Conservation (phyloP, 64 coral and sea anemone genomes). For the Pocillopora verrucosa region DNA sequence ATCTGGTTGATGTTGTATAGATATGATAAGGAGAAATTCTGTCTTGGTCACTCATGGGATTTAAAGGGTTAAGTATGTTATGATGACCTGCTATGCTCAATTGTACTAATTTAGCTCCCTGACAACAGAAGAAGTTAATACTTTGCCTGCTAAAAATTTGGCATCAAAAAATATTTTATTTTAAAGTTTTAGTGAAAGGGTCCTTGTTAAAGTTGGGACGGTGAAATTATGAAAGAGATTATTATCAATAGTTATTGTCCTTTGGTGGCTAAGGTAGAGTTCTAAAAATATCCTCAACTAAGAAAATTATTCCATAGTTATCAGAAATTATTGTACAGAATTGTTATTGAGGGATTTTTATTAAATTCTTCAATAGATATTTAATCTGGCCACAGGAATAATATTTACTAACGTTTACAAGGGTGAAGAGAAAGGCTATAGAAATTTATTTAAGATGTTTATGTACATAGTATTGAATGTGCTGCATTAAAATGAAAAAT, state of each 20-base stretch:
- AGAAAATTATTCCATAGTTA: slow-evolving; percentile 23
- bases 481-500: neutral
- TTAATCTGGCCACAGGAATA: neutral
- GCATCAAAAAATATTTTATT: slow-evolving; percentile 28
- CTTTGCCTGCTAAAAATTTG: neutral
- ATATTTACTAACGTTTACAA: neutral
- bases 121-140: neutral
- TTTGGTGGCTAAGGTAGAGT: neutral
- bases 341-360: slow-evolving; percentile 37
- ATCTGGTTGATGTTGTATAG: no score
- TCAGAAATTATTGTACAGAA: slow-evolving; percentile 27
- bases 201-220: slow-evolving; percentile 4
- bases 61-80: no score
- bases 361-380: slow-evolving; percentile 22
- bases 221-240: neutral
- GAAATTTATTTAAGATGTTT: slow-evolving; percentile 1
- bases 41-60: no score
- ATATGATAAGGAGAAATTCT: no score
- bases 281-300: neutral
- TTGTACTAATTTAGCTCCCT: no score
- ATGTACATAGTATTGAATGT: neutral
- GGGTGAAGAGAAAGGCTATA: neutral
- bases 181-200: slow-evolving; percentile 18
- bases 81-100: neutral
- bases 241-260: neutral